A percentile compares a stretch with the other conserved stretches of the same genome.
Conservation (phyloP, 2,888 invertebrate species). For the Liopterus haemorrhoidalis region DNA sequence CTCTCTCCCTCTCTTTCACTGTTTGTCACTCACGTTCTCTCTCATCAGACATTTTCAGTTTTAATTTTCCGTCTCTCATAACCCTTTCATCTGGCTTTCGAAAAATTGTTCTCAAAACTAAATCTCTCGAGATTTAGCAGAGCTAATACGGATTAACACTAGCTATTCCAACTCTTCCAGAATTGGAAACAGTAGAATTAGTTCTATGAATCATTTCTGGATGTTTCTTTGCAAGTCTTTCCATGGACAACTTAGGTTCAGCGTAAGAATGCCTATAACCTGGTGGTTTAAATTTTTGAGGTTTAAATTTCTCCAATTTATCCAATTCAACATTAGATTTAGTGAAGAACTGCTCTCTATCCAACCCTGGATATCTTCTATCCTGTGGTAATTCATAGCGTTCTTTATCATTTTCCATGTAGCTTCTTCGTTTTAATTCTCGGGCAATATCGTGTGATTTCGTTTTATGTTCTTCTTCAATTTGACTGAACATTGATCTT, state of each 20-base stretch:
- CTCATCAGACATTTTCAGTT: too few species aligned
- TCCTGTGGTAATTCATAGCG: constrained; percentile 13
- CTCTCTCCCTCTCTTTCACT: too few species aligned
- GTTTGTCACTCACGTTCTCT: too few species aligned
- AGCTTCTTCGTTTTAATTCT: constrained; percentile 47
- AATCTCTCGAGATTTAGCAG: too few species aligned
- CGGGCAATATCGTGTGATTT: constrained; percentile 48
- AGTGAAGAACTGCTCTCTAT: constrained; percentile 43
- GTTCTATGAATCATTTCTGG: constrained; percentile 44
- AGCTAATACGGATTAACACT: constrained; percentile 46
- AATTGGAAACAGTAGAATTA: constrained; percentile 43
- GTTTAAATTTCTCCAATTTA: constrained; percentile 36
- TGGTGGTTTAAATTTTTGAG: constrained; percentile 36
- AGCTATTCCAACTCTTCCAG: constrained; percentile 45
- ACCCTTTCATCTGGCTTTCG: too few species aligned
- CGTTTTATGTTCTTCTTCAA: constrained; percentile 46
- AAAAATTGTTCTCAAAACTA: too few species aligned
- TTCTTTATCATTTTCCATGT: constrained; percentile 38
- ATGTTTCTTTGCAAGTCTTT: constrained; percentile 38
- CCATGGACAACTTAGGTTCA: constrained; percentile 54
- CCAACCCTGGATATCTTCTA: constrained; percentile 45
- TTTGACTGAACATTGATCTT: constrained; percentile 44
- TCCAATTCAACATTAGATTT: constrained; percentile 40
- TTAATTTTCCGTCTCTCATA: too few species aligned
- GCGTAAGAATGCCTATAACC: constrained; percentile 59